These are phyloP conservation scores for Rhagoletis pomonella DNA, from an alignment of 1,140 invertebrate species.

Conservation along the genomic window DNA sequence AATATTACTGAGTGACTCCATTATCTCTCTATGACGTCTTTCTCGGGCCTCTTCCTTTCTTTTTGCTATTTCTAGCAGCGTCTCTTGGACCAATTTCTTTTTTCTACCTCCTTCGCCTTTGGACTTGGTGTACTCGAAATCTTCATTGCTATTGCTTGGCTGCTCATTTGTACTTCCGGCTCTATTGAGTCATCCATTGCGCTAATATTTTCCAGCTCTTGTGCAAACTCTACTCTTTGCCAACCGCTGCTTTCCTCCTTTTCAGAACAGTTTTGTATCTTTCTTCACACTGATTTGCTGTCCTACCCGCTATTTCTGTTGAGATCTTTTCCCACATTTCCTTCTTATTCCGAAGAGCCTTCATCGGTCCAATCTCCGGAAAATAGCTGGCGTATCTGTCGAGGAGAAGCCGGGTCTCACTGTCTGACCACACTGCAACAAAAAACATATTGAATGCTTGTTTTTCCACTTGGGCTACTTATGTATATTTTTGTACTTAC, in stretches of 20 bases:
- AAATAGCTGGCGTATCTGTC: background rate
- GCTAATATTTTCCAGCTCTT: background rate
- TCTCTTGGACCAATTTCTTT: background rate
- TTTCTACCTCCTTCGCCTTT: background rate
- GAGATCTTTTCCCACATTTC: constrained; percentile 28
- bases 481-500: too few relatives aligned
- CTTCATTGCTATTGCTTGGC: too few relatives aligned
- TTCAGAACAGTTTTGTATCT: constrained; percentile 9
- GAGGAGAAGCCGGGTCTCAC: background rate
- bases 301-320: background rate
- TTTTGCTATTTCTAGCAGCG: background rate
- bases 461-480: too few relatives aligned
- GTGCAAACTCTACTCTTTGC: background rate
- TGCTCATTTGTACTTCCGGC: too few relatives aligned
- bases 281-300: constrained; percentile 28
- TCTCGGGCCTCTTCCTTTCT: background rate
- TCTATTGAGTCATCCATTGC: background rate
- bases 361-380: background rate
- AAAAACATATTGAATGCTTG: background rate
- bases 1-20: background rate
- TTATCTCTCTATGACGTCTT: background rate
- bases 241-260: background rate
- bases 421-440: constrained; percentile 22
- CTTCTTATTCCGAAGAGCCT: constrained; percentile 5
- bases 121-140: too few relatives aligned